Evolutionary conservation across 1,140 invertebrate genomes (phyloP), one percentile per base, ranked within the genome.

Genomic region (Chlorops oryzae): DNA sequence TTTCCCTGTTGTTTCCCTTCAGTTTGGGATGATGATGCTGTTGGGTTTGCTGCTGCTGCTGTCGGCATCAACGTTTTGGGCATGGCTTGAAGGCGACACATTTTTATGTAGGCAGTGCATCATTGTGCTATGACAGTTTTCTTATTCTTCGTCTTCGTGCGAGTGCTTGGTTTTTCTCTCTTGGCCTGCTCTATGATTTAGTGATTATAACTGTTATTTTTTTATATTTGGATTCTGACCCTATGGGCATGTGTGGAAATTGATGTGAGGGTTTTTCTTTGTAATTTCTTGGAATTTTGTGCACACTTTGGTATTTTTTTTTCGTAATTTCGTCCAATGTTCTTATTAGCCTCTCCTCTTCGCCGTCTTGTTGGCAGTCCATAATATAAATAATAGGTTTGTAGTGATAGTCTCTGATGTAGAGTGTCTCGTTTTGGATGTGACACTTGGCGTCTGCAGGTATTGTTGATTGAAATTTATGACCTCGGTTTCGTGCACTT

Each of bases 391-490:
- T 25, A 17, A 44, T 9, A 12, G 42, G 20, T 20, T 28, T 44
- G 20, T 21, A 44, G 42, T 44, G 42, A 21, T 28, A 44, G 22
- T 44, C 34, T 25, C 12, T 28, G 27, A 32, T 44, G 42, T 21
- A 25, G 15, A 9, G 21, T 34, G 15, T 35, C 10, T 15, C n/a
- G 15, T 13, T 37, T 56, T 66, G 62, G 62, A 66, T 64, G 66
- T 66, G 63, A 66, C 63, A 66, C 62, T 66, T 66, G 63, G 64
- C 63, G 64, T 66, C 64, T 62, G 57, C 64, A 62, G 60, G 62
- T 56, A 65, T 65, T 65, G 65, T 65, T 65, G 62, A 65, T 55
- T 65, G 65, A 58, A 65, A 65, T 65, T 65, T 65, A 65, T 65
- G 63, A 62, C 55, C 56, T n/a, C n/a, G n/a, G n/a, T n/a, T n/a